Evolutionary conservation across 2,888 invertebrate species (phyloP).

Genomic region (Mongoloraphidia duomilia): DNA sequence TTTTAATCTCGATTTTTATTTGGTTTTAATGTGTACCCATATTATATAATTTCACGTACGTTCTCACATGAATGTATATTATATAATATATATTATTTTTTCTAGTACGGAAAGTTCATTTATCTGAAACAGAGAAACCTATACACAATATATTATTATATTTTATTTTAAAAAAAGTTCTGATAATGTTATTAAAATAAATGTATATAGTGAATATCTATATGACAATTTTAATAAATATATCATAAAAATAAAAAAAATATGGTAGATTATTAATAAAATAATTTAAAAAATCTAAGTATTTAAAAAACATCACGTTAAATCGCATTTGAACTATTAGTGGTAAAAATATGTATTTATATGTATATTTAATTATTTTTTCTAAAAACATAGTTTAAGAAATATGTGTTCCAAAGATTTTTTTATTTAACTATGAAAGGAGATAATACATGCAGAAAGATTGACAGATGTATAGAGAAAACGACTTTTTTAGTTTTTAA

Average conservation of each 20-base stretch:
- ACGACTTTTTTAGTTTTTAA: too few relatives aligned
- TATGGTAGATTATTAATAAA: background rate
- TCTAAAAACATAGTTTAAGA: background rate
- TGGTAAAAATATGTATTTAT: background rate
- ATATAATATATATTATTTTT: too few relatives aligned
- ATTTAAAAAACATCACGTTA: background rate
- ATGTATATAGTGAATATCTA: background rate
- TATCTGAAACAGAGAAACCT: background rate
- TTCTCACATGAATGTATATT: too few relatives aligned
- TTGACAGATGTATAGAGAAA: too few relatives aligned
- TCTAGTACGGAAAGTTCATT: too few relatives aligned
- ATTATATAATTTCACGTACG: too few relatives aligned
- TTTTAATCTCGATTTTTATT: too few relatives aligned
- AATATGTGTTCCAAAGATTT: background rate
- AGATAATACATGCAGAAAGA: background rate
- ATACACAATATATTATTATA: background rate
- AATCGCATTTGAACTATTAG: constrained; percentile 1
- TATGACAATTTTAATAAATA: background rate
- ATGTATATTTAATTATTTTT: too few relatives aligned
- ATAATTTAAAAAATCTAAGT: background rate
- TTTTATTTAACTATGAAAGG: background rate
- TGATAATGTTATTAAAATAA: too few relatives aligned
- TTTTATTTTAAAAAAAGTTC: background rate
- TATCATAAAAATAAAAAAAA: background rate
- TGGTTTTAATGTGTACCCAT: too few relatives aligned